Evolutionary conservation across 2,797 vertebrate species (phyloP).

Genomic region (Myripristis murdjan): DNA sequence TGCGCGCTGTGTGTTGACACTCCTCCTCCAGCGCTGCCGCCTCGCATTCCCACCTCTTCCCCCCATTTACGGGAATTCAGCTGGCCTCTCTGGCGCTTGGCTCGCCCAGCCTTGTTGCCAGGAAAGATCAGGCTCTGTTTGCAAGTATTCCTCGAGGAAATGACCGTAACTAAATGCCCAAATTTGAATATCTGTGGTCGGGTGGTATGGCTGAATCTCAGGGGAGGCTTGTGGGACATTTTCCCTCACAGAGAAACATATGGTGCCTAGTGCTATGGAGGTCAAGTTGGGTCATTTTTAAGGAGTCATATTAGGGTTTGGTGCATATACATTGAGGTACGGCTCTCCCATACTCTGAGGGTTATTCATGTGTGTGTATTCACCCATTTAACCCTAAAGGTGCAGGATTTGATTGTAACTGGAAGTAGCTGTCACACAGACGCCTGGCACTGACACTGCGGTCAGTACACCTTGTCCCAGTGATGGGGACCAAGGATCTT

Average conservation of each 20-base stretch:
- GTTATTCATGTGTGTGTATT: too few species aligned
- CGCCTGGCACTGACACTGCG: neutral
- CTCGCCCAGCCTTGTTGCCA: conserved; percentile 46
- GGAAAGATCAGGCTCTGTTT: conserved; percentile 56
- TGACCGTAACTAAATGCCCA: neutral
- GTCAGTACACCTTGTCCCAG: neutral
- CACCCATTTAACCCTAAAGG: neutral
- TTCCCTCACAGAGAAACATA: too few species aligned
- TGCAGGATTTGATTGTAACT: neutral
- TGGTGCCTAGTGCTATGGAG: neutral
- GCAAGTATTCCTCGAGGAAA: conserved; percentile 49
- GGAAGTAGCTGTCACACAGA: conserved; percentile 3
- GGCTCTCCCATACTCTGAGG: too few species aligned
- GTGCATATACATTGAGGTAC: neutral
- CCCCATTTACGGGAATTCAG: conserved; percentile 80
- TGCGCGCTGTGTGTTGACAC: neutral
- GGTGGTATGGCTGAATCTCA: too few species aligned
- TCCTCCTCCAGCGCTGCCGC: conserved; percentile 21
- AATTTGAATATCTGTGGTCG: neutral
- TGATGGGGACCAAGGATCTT: conserved; percentile 10
- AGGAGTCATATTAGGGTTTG: neutral
- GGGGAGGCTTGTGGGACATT: too few species aligned
- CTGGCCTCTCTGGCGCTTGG: conserved; percentile 52
- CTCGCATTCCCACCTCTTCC: neutral
- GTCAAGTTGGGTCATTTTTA: neutral